phyloP scores from a whole-genome alignment of 1,140 invertebrate species.

The Polypedilum pembai region DNA sequence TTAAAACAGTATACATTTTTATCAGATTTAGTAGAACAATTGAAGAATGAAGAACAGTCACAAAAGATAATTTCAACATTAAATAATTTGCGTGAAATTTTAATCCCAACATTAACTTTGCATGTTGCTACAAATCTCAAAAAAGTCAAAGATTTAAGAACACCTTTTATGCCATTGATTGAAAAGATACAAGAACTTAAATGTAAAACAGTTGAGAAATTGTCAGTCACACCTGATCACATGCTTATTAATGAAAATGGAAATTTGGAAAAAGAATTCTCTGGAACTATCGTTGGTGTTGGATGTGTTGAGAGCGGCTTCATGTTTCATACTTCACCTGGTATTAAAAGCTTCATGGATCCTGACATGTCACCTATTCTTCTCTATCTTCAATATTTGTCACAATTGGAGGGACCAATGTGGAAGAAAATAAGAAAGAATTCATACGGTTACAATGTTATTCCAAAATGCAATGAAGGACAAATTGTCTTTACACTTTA shows the following conservation, averaged over 20 bases:
- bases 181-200: slow-evolving; percentile 30
- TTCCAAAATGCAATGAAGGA: slow-evolving; percentile 56
- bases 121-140: slow-evolving; percentile 67
- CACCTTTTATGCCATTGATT: slow-evolving; percentile 50
- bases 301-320: slow-evolving; percentile 75
- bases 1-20: slow-evolving; percentile 72
- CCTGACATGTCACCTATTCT: slow-evolving; percentile 63
- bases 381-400: slow-evolving; percentile 78
- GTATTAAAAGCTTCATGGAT: slow-evolving; percentile 55
- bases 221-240: slow-evolving; percentile 31
- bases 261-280: slow-evolving; percentile 33
- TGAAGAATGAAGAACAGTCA: slow-evolving; percentile 50
- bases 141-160: slow-evolving; percentile 45
- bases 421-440: slow-evolving; percentile 77
- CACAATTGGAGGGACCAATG: slow-evolving; percentile 82
- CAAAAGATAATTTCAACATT: slow-evolving; percentile 54
- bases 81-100: slow-evolving; percentile 50
- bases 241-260: slow-evolving; percentile 45
- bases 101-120: slow-evolving; percentile 58
- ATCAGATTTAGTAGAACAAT: slow-evolving; percentile 51
- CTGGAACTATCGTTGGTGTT: slow-evolving; percentile 53
- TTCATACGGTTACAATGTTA: slow-evolving; percentile 70
- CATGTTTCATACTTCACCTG: slow-evolving; percentile 57
- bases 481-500: slow-evolving; percentile 63
- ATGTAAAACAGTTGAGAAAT: slow-evolving; percentile 36